Evolutionary conservation across 2,888 invertebrate genomes (phyloP).

Genomic region (Syrista parreyssii): DNA sequence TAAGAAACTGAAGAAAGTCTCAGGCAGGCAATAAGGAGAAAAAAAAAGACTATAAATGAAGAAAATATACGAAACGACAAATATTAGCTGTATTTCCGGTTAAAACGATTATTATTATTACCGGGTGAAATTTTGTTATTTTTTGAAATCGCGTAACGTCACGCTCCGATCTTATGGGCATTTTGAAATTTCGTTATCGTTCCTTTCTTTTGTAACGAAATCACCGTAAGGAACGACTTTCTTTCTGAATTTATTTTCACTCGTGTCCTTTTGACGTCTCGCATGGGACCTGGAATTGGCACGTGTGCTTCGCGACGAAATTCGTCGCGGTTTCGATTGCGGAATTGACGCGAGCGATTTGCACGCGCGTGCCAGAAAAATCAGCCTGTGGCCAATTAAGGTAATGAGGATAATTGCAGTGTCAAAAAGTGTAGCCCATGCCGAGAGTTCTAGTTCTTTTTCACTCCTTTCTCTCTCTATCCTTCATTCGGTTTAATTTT

Average conservation of each 20-base stretch:
- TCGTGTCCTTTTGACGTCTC: not conserved
- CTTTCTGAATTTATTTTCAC: not conserved
- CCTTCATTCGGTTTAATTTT: no score
- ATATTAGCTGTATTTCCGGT: no score
- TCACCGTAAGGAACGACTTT: no score
- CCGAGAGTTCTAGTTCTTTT: constrained; percentile 8
- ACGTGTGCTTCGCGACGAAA: not conserved
- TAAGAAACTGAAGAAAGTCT: not conserved
- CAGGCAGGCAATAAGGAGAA: not conserved
- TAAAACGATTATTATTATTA: not conserved
- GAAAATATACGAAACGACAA: not conserved
- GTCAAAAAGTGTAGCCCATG: not conserved
- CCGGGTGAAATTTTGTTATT: not conserved
- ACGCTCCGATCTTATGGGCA: no score
- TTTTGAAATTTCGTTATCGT: not conserved
- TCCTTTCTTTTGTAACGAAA: no score
- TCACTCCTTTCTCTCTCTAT: not conserved
- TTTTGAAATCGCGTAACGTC: not conserved
- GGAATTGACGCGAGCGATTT: not conserved
- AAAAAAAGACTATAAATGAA: not conserved
- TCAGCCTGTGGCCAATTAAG: constrained; percentile 3
- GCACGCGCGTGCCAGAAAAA: not conserved
- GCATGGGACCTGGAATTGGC: not conserved
- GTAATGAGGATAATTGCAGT: constrained; percentile 18
- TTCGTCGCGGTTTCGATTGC: not conserved